These are phyloP conservation scores for Cuculus canorus DNA, from an alignment of 2,797 vertebrate genomes.

Conservation along the genomic window DNA sequence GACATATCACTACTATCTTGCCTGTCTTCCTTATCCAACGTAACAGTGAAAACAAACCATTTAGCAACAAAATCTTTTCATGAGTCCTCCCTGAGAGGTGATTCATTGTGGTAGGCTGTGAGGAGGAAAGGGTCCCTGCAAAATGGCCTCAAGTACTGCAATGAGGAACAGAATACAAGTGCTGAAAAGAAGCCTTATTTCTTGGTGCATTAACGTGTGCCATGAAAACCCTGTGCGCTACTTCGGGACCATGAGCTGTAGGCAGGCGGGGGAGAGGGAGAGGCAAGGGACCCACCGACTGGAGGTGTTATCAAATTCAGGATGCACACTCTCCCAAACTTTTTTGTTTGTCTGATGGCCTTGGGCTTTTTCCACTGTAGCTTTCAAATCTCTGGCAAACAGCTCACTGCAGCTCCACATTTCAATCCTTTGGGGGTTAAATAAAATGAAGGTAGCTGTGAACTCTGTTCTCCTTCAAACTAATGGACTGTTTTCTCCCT, in stretches of 20 bases:
- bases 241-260: neutral
- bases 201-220: rapidly evolving
- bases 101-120: rapidly evolving
- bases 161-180: rapidly evolving
- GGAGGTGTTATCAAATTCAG: conserved; percentile 14
- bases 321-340: conserved; percentile 60
- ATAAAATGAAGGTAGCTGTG: conserved; percentile 78
- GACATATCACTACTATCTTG: rapidly evolving
- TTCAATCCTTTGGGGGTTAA: conserved; percentile 77
- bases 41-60: neutral
- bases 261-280: neutral
- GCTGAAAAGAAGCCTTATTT: neutral
- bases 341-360: conserved; percentile 70
- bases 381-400: conserved; percentile 72
- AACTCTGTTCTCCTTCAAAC: conserved; percentile 81
- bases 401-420: conserved; percentile 67
- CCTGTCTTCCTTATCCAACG: neutral
- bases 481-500: conserved; percentile 69
- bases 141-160: neutral
- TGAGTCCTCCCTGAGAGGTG: rapidly evolving
- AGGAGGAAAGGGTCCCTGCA: neutral
- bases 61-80: neutral
- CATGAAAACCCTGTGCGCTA: rapidly evolving
- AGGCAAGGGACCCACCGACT: neutral
- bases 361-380: conserved; percentile 70